Evolutionary conservation across 1,140 invertebrate species (phyloP).

Genomic region (Orussus abietinus): DNA sequence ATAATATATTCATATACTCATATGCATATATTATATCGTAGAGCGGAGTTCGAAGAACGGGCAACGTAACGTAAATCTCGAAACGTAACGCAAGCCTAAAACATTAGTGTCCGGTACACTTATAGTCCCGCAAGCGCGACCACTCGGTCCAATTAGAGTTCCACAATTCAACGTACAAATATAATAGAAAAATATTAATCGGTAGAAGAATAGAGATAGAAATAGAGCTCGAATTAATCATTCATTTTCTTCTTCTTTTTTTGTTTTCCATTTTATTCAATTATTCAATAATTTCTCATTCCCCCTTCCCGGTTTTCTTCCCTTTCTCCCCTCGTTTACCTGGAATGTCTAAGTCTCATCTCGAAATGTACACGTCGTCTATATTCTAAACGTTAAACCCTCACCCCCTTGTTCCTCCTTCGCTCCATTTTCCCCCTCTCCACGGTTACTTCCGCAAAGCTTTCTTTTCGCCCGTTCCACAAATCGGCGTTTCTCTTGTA

Average conservation of each 20-base stretch:
- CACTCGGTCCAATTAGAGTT: slow-evolving; percentile 46
- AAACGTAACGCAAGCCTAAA: slow-evolving; percentile 24
- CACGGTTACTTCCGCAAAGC: not conserved
- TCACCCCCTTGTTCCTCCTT: not conserved
- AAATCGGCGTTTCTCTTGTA: no score
- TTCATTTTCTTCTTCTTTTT: slow-evolving; percentile 25
- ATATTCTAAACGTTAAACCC: slow-evolving; percentile 12
- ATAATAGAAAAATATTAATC: slow-evolving; percentile 56
- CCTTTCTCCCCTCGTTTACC: slow-evolving; percentile 15
- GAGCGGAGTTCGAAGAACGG: no score
- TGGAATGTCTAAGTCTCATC: slow-evolving; percentile 29
- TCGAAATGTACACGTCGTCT: slow-evolving; percentile 30
- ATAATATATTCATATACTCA: no score
- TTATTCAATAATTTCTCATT: slow-evolving; percentile 24
- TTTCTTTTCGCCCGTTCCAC: slow-evolving; percentile 2
- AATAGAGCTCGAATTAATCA: slow-evolving; percentile 49
- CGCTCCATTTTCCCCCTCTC: not conserved
- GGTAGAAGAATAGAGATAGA: slow-evolving; percentile 55
- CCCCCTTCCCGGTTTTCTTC: slow-evolving; percentile 10
- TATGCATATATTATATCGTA: no score
- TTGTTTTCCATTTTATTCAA: slow-evolving; percentile 19
- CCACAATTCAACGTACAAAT: slow-evolving; percentile 55
- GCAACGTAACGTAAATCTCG: slow-evolving; percentile 29
- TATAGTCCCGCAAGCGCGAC: slow-evolving; percentile 33
- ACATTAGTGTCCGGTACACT: not conserved